Conservation (phyloP, 2,888 invertebrate genomes). For the Aromia moschata region DNA sequence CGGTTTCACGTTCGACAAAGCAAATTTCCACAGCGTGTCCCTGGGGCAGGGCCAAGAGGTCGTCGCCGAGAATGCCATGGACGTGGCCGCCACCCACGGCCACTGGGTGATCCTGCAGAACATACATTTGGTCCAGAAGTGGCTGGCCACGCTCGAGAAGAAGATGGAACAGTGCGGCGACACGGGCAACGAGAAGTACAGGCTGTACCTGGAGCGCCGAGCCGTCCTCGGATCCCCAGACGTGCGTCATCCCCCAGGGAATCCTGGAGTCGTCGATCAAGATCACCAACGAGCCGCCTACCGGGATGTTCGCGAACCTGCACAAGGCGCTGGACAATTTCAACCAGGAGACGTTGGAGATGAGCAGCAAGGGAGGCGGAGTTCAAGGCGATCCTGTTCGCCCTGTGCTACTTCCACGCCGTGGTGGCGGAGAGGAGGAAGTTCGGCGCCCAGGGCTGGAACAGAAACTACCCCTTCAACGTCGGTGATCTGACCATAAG, state of each 20-base stretch:
- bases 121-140: slow-evolving; percentile 88
- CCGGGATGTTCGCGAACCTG: slow-evolving; percentile 93
- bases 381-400: slow-evolving; percentile 89
- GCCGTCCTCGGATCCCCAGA: slow-evolving; percentile 75
- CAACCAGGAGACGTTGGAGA: slow-evolving; percentile 90
- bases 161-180: slow-evolving; percentile 85
- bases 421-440: slow-evolving; percentile 92
- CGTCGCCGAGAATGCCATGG: slow-evolving; percentile 89
- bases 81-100: slow-evolving; percentile 76
- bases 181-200: slow-evolving; percentile 70
- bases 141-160: slow-evolving; percentile 90
- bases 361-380: slow-evolving; percentile 93
- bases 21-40: slow-evolving; percentile 92
- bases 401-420: slow-evolving; percentile 94
- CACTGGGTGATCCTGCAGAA: slow-evolving; percentile 96
- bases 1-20: slow-evolving; percentile 80
- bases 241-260: slow-evolving; percentile 80
- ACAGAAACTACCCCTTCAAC: slow-evolving; percentile 81
- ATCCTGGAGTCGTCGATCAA: slow-evolving; percentile 93
- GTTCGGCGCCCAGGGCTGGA: slow-evolving; percentile 96
- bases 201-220: slow-evolving; percentile 88
- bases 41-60: slow-evolving; percentile 94
- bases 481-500: slow-evolving; percentile 92
- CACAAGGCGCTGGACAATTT: slow-evolving; percentile 94
- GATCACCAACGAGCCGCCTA: slow-evolving; percentile 95